phyloP scores from a whole-genome alignment of 2,888 invertebrate species.

The Drosophila yooni region DNA sequence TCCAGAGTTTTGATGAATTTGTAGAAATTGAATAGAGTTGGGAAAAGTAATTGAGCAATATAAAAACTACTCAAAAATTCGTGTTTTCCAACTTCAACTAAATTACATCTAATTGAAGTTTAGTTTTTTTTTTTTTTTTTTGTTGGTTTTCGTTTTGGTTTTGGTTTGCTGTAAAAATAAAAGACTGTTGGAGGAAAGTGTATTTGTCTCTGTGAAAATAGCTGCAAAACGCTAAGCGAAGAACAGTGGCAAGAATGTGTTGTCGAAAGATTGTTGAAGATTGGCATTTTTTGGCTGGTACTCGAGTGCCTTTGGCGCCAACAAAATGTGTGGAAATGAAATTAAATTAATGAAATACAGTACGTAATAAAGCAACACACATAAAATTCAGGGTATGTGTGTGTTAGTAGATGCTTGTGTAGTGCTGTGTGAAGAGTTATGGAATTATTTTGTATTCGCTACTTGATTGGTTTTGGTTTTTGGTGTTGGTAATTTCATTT shows the following conservation, averaged over 20 bases:
- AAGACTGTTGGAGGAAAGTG: constrained; percentile 31
- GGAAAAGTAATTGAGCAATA: constrained; percentile 20
- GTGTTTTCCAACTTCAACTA: constrained; percentile 27
- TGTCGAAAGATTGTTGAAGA: constrained; percentile 15
- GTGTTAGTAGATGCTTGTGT: constrained; percentile 28
- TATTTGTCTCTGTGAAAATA: constrained; percentile 40
- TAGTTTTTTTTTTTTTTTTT: background rate
- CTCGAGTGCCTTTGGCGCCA: constrained; percentile 32
- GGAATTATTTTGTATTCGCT: constrained; percentile 25
- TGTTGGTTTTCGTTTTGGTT: background rate
- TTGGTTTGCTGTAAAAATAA: constrained; percentile 31
- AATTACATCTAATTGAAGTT: constrained; percentile 21
- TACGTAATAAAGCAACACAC: constrained; percentile 38
- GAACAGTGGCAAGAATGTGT: constrained; percentile 54
- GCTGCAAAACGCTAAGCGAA: constrained; percentile 75
- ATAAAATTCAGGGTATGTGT: constrained; percentile 23
- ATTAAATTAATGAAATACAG: constrained; percentile 19
- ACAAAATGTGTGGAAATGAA: constrained; percentile 13
- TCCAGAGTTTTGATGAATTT: constrained; percentile 25
- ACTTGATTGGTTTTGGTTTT: constrained; percentile 22
- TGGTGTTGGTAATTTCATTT: constrained; percentile 1
- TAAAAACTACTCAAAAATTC: constrained; percentile 28
- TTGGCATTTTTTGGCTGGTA: constrained; percentile 29
- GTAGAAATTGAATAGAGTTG: constrained; percentile 25
- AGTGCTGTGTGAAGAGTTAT: constrained; percentile 33